These are phyloP conservation scores for Ictalurus punctatus DNA, from an alignment of 2,113 vertebrate genomes.

Conservation along the genomic window DNA sequence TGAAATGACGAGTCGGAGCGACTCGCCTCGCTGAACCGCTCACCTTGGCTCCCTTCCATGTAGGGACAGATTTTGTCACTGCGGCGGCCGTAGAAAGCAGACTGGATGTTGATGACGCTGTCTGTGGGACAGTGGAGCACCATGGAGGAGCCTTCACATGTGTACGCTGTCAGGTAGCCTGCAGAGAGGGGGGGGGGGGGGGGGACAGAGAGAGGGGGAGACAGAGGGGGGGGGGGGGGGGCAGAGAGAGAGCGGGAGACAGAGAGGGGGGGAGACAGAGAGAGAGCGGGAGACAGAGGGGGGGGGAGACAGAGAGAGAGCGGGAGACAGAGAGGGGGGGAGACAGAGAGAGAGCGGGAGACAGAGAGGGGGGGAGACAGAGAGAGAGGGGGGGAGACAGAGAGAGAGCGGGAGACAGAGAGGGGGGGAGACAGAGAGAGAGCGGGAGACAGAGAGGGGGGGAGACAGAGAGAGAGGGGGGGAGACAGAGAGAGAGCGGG, in stretches of 20 bases:
- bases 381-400: background rate
- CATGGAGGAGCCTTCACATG: constrained; percentile 66
- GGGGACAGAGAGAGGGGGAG: background rate
- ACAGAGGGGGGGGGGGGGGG: too few species aligned
- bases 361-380: background rate
- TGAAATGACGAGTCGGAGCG: background rate
- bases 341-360: background rate
- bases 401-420: background rate
- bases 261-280: too few species aligned
- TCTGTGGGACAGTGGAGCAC: constrained; percentile 69
- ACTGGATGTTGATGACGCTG: constrained; percentile 75
- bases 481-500: background rate
- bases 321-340: too few species aligned
- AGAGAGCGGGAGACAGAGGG: too few species aligned
- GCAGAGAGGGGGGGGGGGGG: constrained; percentile 4
- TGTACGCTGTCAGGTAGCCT: constrained; percentile 69
- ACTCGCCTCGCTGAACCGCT: background rate
- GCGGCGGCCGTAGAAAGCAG: constrained; percentile 72
- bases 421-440: background rate
- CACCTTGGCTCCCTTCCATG: constrained; percentile 53
- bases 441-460: background rate
- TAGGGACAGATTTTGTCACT: constrained; percentile 66
- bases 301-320: too few species aligned
- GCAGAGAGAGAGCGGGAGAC: too few species aligned
- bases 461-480: background rate